Percentiles rank a stretch among this genome's conserved stretches.
These are phyloP conservation scores for Toxostoma redivivum DNA, from an alignment of 2,113 vertebrate genomes.

Conservation along the genomic window DNA sequence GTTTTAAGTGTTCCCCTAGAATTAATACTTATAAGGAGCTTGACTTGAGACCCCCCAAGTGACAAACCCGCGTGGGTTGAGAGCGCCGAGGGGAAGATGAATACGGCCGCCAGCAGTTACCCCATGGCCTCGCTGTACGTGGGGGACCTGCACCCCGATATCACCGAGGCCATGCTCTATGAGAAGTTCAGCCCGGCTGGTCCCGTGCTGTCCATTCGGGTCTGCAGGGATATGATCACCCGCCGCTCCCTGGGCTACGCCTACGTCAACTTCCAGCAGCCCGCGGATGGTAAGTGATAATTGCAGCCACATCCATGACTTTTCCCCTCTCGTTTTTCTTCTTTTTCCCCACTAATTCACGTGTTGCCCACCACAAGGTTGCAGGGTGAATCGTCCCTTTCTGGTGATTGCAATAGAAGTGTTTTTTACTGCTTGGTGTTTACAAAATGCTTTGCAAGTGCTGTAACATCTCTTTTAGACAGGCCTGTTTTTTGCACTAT, in stretches of 20 bases:
- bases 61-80: background rate
- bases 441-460: background rate
- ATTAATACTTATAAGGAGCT: background rate
- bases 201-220: constrained; percentile 97
- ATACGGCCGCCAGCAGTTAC: constrained; percentile 84
- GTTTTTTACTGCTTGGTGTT: accelerated
- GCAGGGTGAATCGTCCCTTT: background rate
- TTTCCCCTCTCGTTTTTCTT: accelerated
- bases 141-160: constrained; percentile 97
- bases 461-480: accelerated
- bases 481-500: background rate
- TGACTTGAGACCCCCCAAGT: background rate
- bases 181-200: constrained; percentile 99
- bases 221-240: constrained; percentile 98
- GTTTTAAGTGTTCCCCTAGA: accelerated
- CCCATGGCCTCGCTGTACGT: constrained; percentile 99
- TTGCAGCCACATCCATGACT: accelerated
- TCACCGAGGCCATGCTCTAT: constrained; percentile 98
- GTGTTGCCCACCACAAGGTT: accelerated
- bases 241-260: constrained; percentile 95
- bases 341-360: background rate
- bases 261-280: constrained; percentile 99
- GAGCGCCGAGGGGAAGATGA: constrained; percentile 68
- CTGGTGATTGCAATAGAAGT: accelerated
- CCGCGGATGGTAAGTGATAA: constrained; percentile 87